These are phyloP conservation scores for Clusia tigrina DNA, from an alignment of 2,888 invertebrate genomes.

Conservation along the genomic window DNA sequence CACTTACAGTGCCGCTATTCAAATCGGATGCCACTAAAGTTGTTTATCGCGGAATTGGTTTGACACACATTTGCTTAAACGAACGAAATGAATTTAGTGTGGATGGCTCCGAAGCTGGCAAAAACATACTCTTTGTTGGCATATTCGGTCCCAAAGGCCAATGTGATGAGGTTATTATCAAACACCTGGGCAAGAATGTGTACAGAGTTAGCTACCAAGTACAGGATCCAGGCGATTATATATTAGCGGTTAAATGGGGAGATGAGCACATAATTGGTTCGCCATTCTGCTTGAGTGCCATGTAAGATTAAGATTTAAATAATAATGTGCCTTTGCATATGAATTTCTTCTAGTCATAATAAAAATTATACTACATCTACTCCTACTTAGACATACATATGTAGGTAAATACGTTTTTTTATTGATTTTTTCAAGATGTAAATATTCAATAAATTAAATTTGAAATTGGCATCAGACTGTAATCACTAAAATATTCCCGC, in stretches of 20 bases:
- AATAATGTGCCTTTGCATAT: not conserved
- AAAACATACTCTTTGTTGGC: constrained; percentile 93
- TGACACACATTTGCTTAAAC: constrained; percentile 51
- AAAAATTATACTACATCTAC: not conserved
- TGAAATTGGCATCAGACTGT: not conserved
- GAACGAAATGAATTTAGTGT: constrained; percentile 61
- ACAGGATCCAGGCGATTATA: constrained; percentile 90
- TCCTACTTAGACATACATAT: too few species aligned
- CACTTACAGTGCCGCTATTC: constrained; percentile 48
- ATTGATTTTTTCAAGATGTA: not conserved
- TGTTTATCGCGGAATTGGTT: constrained; percentile 52
- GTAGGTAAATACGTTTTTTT: not conserved
- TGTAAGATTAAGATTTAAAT: constrained; percentile 31
- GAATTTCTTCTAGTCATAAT: not conserved
- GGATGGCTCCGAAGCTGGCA: constrained; percentile 69
- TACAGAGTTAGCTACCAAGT: constrained; percentile 91
- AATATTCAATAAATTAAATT: not conserved
- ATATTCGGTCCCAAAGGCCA: constrained; percentile 96
- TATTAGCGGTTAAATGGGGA: constrained; percentile 94
- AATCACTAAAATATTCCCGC: not conserved
- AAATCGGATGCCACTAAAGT: constrained; percentile 58
- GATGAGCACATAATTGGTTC: constrained; percentile 96
- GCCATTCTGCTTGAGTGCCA: constrained; percentile 69
- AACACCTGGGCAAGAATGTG: constrained; percentile 88
- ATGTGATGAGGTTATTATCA: constrained; percentile 92